phyloP scores from a whole-genome alignment of 2,888 invertebrate species.

The Lasioglossum vierecki region DNA sequence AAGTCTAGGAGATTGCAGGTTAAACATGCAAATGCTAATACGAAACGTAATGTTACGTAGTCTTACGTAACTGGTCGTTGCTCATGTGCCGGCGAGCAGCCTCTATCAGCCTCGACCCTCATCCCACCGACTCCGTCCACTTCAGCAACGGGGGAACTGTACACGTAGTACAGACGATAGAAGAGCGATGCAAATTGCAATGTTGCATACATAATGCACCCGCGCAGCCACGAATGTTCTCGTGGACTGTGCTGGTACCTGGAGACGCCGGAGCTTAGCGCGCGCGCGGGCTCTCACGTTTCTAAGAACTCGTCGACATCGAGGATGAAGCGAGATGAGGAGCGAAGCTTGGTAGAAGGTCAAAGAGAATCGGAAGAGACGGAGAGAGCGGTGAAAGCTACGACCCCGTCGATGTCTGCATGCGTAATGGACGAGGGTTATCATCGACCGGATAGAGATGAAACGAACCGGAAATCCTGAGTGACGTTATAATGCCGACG shows the following conservation, averaged over 20 bases:
- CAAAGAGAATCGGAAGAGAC: conserved; percentile 4
- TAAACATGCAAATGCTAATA: conserved; percentile 74
- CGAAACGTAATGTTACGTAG: conserved; percentile 64
- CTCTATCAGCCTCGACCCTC: conserved; percentile 1
- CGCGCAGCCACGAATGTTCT: conserved; percentile 27
- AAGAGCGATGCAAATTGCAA: conserved; percentile 72
- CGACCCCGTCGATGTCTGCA: conserved; percentile 46
- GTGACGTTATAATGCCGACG: conserved; percentile 60
- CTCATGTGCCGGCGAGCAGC: conserved; percentile 24
- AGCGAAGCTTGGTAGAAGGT: conserved; percentile 10
- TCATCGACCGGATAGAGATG: conserved; percentile 55
- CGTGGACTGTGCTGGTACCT: conserved; percentile 5
- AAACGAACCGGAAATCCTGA: conserved; percentile 67
- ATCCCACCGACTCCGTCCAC: conserved; percentile 22
- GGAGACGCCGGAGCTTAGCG: not conserved
- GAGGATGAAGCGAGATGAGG: conserved; percentile 1
- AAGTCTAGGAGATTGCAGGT: conserved; percentile 44
- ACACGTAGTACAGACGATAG: conserved; percentile 49
- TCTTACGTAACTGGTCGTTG: conserved; percentile 55
- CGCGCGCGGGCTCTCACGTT: conserved; percentile 1
- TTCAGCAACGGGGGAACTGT: conserved; percentile 1
- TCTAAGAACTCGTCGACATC: conserved; percentile 26
- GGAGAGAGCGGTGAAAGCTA: conserved; percentile 26
- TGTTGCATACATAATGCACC: conserved; percentile 75
- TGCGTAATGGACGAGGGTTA: conserved; percentile 59